These are phyloP conservation scores for Dolichallabes microphthalmus DNA, from an alignment of 2,113 vertebrate genomes.

Conservation along the genomic window DNA sequence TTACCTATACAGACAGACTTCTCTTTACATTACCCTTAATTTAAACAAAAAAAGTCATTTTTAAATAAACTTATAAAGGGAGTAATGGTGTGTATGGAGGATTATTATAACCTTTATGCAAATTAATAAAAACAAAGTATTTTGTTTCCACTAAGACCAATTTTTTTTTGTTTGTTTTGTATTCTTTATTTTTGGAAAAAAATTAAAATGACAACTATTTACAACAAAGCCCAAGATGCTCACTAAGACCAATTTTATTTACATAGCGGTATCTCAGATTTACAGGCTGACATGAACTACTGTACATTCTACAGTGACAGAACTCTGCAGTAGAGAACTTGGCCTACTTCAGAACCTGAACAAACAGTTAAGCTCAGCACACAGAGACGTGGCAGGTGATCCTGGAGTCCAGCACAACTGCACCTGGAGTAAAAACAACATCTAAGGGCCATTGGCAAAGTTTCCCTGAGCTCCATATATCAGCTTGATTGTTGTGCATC, in stretches of 20 bases:
- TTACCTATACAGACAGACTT: background rate
- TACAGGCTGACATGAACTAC: conserved; percentile 45
- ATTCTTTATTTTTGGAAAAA: too few species aligned
- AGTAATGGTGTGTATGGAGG: background rate
- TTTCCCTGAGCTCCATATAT: background rate
- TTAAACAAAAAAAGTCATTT: background rate
- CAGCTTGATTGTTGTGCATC: background rate
- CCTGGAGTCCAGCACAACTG: background rate
- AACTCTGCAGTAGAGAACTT: background rate
- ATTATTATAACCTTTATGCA: too few species aligned
- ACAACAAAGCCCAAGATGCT: too few species aligned
- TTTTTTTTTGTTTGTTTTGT: conserved; percentile 57
- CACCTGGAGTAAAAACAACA: background rate
- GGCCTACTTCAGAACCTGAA: conserved; percentile 1
- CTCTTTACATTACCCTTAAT: background rate
- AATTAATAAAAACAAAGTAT: background rate
- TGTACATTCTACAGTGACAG: background rate
- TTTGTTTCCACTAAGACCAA: conserved; percentile 48
- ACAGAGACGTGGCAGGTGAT: conserved; percentile 2
- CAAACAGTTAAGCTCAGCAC: background rate
- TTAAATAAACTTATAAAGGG: background rate
- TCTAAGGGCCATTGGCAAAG: too few species aligned
- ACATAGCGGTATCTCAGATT: conserved; percentile 60
- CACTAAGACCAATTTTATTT: conserved; percentile 68
- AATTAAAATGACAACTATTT: too few species aligned